Evolutionary conservation across 2,797 vertebrate species (phyloP), one percentile per base, ranked within the genome.

Genomic region (Sebastes glaucus): DNA sequence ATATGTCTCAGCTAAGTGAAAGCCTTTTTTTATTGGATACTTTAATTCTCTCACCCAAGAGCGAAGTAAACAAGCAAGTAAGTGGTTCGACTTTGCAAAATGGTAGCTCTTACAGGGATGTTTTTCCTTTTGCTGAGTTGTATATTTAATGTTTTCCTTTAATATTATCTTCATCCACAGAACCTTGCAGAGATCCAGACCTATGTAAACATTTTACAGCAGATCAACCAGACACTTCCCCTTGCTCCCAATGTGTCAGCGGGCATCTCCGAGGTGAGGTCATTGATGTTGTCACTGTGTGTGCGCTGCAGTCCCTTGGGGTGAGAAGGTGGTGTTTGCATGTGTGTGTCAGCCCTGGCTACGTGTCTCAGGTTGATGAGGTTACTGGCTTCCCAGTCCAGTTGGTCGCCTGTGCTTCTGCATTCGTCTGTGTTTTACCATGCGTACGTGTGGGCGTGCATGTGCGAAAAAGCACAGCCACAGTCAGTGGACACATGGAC

Each of bases 141-240:
- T 42, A 13, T 14, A 8, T 28, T 42, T 80, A 2, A 25, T 30
- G 4, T 38, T 27, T 60, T 70, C 1, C 3, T 71, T 90, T 75
- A 6, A 3, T 25, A 14, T 30, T 38, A 74, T 87, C 35, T 62
- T 85, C 61, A 55, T 30, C 66, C 35, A 22, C 93, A 99, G 99
- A 98, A 99, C 79, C 96, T 99, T 9, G 96, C 97, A 84, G 98
- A 99, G 96, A 97, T 99, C 91, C 97, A 99, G 94, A 98, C 97
- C 55, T 99, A 99, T 1, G 94, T 98, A 28, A 97, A 93, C 88
- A 96, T 99, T 91, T 94, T 99, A 80, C 96, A 98, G 79, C 98
- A 99, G 94, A 98, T 99, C 89, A 96, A 97, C 88, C 97, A 98
- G 91, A 96, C 96, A 8, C 93, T 96, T 35, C 96, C 96, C 59